Evolutionary conservation across 2,797 vertebrate species (phyloP), one percentile per base, ranked within the genome.

Genomic region (Chaetophractus vellerosus): DNA sequence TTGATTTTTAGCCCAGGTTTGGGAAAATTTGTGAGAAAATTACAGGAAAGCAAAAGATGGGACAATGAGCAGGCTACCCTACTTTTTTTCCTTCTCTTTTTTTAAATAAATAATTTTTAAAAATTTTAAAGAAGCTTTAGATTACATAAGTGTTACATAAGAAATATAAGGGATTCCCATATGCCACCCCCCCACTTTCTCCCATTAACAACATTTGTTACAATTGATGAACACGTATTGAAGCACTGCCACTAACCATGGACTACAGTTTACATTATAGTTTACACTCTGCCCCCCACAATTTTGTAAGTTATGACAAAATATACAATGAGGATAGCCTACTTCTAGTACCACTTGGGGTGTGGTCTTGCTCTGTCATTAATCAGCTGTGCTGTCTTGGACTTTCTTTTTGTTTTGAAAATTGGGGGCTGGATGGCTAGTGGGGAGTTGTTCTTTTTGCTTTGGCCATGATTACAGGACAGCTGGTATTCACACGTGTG

Each of bases 401-500:
- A 28, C 48, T 88, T 19, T 18, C 48, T 84, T 91, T 26, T 16
- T 79, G 15, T 85, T 95, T 90, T 78, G 76, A 64, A 59, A 92
- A 68, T 72, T 31, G 38, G 19, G 36, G 33, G 1, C 21, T 55
- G 33, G 24, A 31, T 74, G 66, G 63, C 14, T 48, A 61, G 16
- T n/a, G 52, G n/a, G 50, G 66, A 90, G 41, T 28, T 90, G 26
- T 82, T 94, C 19, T 59, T 59, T 95, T 36, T 71, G 38, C 84
- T 90, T 68, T 84, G 71, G 69, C 48, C 9, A 68, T 3, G 63
- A 71, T 72, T 41, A 36, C 23, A 68, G 75, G 28, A 81, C 75
- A 96, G 75, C 83, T 93, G 81, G 45, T 57, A 31, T 50, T 78
- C 45, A 82, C 41, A 83, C 24, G 86, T 9, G 57, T 10, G 50